A percentile compares a stretch with the other conserved stretches of the same genome.
Conservation (phyloP, 2,797 vertebrate genomes). For the Rhinogobio ventralis region DNA sequence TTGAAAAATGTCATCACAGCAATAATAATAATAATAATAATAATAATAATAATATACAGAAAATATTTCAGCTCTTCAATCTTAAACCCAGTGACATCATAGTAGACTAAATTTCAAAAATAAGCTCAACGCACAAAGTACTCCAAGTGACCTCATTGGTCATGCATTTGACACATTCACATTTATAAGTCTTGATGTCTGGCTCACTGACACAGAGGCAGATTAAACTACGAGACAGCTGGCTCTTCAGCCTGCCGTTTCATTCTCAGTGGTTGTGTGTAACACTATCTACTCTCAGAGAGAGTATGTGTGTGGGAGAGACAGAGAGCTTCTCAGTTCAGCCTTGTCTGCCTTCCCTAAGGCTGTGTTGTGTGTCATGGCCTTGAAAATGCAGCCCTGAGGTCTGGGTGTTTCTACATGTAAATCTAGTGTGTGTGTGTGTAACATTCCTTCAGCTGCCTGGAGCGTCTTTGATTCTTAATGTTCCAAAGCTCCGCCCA, state of each 20-base stretch:
- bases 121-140: not conserved
- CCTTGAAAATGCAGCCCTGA: slow-evolving; percentile 29
- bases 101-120: not conserved
- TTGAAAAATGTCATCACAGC: not conserved
- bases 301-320: slow-evolving; percentile 11
- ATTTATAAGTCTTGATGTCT: not conserved
- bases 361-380: slow-evolving; percentile 1
- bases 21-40: not conserved
- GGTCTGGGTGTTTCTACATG: slow-evolving; percentile 10
- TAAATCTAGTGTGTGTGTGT: slow-evolving; percentile 11
- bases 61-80: not conserved
- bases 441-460: slow-evolving; percentile 1
- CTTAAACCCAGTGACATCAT: not conserved
- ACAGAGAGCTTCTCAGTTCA: slow-evolving; percentile 15
- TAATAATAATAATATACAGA: not conserved
- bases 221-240: slow-evolving; percentile 23
- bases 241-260: slow-evolving; percentile 13
- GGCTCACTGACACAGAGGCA: slow-evolving; percentile 4
- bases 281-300: slow-evolving; percentile 13
- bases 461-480: not conserved
- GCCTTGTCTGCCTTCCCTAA: not conserved
- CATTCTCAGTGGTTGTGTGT: slow-evolving; percentile 14
- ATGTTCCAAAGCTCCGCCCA: not conserved
- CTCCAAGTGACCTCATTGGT: not conserved
- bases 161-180: not conserved